Base-by-base conservation (phyloP, 2,888 invertebrate genomes). In the Drosophila pseudotakahashii region DNA sequence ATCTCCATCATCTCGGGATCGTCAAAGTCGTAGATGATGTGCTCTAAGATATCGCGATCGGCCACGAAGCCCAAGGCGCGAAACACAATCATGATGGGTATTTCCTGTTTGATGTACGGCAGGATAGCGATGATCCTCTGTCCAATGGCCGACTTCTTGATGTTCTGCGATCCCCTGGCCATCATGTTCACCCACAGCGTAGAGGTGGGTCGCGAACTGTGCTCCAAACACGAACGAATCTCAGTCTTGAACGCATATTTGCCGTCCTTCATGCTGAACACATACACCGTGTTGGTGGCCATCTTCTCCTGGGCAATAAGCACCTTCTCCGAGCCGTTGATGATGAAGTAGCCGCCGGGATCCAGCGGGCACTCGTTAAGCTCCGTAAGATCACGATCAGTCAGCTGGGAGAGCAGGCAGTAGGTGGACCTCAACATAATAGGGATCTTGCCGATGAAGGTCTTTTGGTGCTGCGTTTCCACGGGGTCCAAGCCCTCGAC, bases 1-100 rank as follows among this genome's bases (percentile, higher is more conserved):
- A 99, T 99, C 94, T 99, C 99, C 99, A 99, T 99, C 99, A 99
- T 99, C 93, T 99, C 99, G 7, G 98, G 99, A 93, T 99, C 99
- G 92, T 99, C 99, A 93, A 99, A 99, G 91, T 99, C 99, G 92
- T 99, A 99, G 89, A 99, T 99, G 73, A 99, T 99, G 90, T 99
- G 99, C 91, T 99, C 99, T 23, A 99, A 93, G 89, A 99, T 99
- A 93, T 99, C 99, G 89, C 99, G 94, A 93, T 99, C 99, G 9
- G 99, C 99, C 45, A 99, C 99, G 93, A 99, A 99, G 37, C 99
- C 99, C 68, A 98, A 93, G n/a, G 99, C 99, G 91, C 99, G 94
- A 91, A 99, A 99, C 2, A 99, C 99, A 90, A 99, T 98, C 97
- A 99, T 99, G 64, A 99, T 98, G 0, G 99, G 99, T 85, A 99